Base-by-base conservation (phyloP, 1,140 invertebrate species). In the Drosophila seguyi region DNA sequence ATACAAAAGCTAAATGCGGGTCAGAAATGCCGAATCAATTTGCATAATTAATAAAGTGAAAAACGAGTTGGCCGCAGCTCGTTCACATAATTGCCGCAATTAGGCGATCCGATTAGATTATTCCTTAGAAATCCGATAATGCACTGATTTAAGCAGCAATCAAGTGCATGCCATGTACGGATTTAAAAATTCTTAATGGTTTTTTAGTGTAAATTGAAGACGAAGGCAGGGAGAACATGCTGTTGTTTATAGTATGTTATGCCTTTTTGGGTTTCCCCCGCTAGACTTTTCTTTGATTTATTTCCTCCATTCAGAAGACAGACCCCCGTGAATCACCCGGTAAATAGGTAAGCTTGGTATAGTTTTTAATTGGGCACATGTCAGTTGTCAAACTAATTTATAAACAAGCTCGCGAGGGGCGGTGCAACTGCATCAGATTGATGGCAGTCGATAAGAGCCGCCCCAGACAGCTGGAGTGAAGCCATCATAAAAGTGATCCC, bases 41-140 rank as follows among this genome's bases (percentile, higher is more conserved):
- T 90, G 75, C 85, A 90, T 90, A 90, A 90, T 85, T 85, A 73
- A 81, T 60, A 53, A 63, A 77, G 38, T 71, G 48, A 60, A 53
- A 85, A 73, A 58, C 48, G 53, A 58, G 60, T 41, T 41, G 14
- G 27, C 14, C 14, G 25, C 50, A 56, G 47, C 71, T 57, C 44
- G 60, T 76, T 80, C 63, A 53, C 45, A 80, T 84, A 80, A 80
- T 79, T 69, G 53, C 52, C 36, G 52, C 25, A 84, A 84, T 83
- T 84, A 75, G 47, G 61, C 66, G 75, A 73, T 73, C 67, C 29
- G 69, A 50, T 72, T 59, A 59, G 69, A 72, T 59, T 41, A 14
- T 25, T 42, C 3, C 29, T 1, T 10, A 57, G 34, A 39, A 57
- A 41, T 27, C 20, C 10, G 52, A 59, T 39, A 31, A 25, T 55